Evolutionary conservation across 2,888 invertebrate genomes (phyloP).

Genomic region (Lutraria lutraria): DNA sequence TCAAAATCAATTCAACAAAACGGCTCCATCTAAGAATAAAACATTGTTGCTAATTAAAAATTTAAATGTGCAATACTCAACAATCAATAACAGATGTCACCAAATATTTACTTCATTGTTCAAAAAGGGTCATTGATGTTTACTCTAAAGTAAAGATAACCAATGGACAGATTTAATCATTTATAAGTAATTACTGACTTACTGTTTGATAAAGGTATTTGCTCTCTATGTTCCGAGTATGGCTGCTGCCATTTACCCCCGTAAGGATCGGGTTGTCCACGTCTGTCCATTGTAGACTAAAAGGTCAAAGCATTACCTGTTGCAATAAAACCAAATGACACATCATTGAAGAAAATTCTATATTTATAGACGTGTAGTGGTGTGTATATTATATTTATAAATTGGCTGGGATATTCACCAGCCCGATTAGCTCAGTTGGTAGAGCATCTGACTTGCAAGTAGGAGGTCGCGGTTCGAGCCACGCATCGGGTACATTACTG

Average conservation of each 20-base stretch:
- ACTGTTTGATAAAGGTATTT: slow-evolving; percentile 60
- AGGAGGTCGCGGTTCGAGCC: too few species aligned
- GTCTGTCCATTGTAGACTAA: slow-evolving; percentile 12
- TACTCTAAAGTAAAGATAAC: neutral
- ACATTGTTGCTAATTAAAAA: too few species aligned
- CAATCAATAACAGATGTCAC: neutral
- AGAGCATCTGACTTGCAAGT: too few species aligned
- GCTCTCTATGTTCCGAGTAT: slow-evolving; percentile 48
- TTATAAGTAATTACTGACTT: slow-evolving; percentile 27
- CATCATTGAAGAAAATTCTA: neutral
- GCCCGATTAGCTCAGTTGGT: too few species aligned
- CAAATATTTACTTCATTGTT: neutral
- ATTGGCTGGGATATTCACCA: neutral
- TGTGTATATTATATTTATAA: neutral
- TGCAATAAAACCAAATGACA: neutral
- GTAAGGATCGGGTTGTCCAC: neutral
- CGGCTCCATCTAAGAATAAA: too few species aligned
- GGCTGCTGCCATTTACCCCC: slow-evolving; percentile 32
- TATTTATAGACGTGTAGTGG: neutral
- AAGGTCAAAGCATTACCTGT: neutral
- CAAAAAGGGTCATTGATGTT: neutral
- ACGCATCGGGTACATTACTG: too few species aligned
- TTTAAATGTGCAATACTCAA: neutral
- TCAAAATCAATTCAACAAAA: too few species aligned
- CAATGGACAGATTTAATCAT: neutral